Conservation (phyloP, 2,888 invertebrate genomes). For the Nomada flava region DNA sequence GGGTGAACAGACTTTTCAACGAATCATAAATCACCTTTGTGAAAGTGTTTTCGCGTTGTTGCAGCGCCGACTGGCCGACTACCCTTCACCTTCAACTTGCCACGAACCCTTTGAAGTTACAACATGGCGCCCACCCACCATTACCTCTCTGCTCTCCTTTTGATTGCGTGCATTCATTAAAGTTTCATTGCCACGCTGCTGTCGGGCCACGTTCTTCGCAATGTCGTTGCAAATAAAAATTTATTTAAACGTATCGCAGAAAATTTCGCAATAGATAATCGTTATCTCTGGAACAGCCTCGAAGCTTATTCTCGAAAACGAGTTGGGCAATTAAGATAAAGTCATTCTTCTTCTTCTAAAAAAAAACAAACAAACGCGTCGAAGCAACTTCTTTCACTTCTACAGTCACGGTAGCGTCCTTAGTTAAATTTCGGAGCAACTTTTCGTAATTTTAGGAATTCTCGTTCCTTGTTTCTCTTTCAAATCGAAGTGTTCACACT, state of each 20-base stretch:
- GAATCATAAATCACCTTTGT: conserved; percentile 24
- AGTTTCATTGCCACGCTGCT: neutral
- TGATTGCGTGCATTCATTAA: neutral
- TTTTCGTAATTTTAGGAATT: conserved; percentile 33
- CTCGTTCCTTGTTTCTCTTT: conserved; percentile 8
- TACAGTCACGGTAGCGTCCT: conserved; percentile 16
- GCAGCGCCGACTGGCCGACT: conserved; percentile 2
- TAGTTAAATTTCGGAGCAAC: conserved; percentile 27
- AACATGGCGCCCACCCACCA: neutral
- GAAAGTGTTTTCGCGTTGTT: conserved; percentile 11
- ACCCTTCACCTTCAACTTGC: conserved; percentile 30
- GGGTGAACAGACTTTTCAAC: conserved; percentile 18
- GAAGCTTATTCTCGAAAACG: neutral
- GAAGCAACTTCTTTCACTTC: neutral
- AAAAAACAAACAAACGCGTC: too few species aligned
- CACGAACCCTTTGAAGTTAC: conserved; percentile 17
- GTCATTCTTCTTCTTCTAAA: too few species aligned
- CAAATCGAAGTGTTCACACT: conserved; percentile 40
- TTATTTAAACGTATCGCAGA: too few species aligned
- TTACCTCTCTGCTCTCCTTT: neutral
- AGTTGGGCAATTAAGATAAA: neutral
- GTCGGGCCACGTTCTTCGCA: too few species aligned
- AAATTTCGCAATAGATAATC: too few species aligned
- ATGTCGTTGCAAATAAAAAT: too few species aligned
- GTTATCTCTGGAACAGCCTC: neutral